Evolutionary conservation across 2,888 invertebrate genomes (phyloP).

Genomic region (Archips crataeganus): DNA sequence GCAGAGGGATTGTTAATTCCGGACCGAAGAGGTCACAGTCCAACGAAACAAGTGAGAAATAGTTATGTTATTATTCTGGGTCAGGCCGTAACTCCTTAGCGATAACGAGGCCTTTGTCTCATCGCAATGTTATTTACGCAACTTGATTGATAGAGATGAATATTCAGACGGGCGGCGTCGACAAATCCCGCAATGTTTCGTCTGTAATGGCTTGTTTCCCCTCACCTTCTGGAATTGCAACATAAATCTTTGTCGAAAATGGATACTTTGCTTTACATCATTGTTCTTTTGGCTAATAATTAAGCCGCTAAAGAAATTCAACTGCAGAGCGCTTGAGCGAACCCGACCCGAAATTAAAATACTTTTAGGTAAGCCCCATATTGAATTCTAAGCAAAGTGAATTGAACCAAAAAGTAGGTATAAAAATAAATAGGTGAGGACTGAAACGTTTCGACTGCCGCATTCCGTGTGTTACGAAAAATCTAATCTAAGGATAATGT

Average conservation of each 20-base stretch:
- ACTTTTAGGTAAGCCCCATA: neutral
- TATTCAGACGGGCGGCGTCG: slow-evolving; percentile 65
- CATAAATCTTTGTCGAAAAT: slow-evolving; percentile 70
- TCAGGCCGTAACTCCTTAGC: slow-evolving; percentile 60
- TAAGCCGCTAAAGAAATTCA: slow-evolving; percentile 34
- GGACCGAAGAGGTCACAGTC: slow-evolving; percentile 29
- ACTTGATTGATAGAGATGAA: slow-evolving; percentile 77
- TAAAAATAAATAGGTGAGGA: too few species aligned
- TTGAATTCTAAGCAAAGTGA: neutral
- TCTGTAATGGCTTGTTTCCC: slow-evolving; percentile 60
- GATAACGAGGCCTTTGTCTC: slow-evolving; percentile 65
- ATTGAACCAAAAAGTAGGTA: neutral
- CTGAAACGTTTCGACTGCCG: too few species aligned
- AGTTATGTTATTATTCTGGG: slow-evolving; percentile 55
- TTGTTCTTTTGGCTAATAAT: slow-evolving; percentile 56
- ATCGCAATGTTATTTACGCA: slow-evolving; percentile 67
- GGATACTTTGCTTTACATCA: slow-evolving; percentile 62
- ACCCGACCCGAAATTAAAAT: slow-evolving; percentile 3
- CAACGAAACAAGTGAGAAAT: slow-evolving; percentile 49
- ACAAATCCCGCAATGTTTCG: slow-evolving; percentile 64
- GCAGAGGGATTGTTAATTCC: slow-evolving; percentile 31
- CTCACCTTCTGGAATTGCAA: slow-evolving; percentile 67
- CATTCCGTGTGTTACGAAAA: too few species aligned
- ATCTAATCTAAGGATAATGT: too few species aligned
- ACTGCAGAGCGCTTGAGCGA: neutral